These are phyloP conservation scores for Sphenopsis melanotis DNA, from an alignment of 2,797 vertebrate genomes.

Conservation along the genomic window DNA sequence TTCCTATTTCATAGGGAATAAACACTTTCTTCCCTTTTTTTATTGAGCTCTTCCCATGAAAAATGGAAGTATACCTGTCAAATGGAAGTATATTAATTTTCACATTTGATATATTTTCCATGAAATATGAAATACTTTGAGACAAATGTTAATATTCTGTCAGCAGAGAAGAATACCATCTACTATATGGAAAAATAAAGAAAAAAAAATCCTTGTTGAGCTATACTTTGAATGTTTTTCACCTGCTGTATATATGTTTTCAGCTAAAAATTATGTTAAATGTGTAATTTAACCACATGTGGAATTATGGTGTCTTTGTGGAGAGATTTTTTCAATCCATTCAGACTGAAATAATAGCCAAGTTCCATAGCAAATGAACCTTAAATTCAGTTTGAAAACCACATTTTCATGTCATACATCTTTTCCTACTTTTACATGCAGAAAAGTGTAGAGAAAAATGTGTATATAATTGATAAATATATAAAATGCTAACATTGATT, in stretches of 20 bases:
- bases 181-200: not conserved
- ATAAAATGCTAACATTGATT: not conserved
- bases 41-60: not conserved
- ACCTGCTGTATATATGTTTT: not conserved
- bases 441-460: not conserved
- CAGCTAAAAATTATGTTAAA: not conserved
- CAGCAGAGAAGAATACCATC: not conserved
- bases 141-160: not conserved
- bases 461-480: not conserved
- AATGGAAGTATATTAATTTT: not conserved
- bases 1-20: not conserved
- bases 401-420: not conserved
- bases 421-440: not conserved
- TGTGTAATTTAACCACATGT: not conserved
- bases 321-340: not conserved
- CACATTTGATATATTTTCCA: not conserved
- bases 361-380: not conserved
- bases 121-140: not conserved
- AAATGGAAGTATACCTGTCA: not conserved
- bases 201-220: not conserved
- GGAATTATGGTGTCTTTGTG: not conserved
- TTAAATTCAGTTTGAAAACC: not conserved
- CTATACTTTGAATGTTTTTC: not conserved
- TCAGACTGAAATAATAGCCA: not conserved
- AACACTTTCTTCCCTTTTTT: not conserved